Evolutionary conservation across 2,888 invertebrate genomes (phyloP).

Genomic region (Scaptomyza reducta): DNA sequence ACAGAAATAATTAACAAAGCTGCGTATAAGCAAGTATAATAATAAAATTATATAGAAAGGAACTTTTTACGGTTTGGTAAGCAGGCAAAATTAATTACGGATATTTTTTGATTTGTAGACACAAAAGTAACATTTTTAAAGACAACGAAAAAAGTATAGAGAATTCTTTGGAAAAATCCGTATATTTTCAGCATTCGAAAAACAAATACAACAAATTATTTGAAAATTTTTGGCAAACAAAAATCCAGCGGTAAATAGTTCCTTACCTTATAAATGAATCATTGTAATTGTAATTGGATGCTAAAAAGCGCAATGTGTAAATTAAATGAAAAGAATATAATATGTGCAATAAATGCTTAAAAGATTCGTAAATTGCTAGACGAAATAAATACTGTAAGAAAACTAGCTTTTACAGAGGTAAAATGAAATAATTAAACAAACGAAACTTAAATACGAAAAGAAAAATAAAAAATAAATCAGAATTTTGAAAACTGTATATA

Average conservation of each 20-base stretch:
- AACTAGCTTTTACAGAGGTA: slow-evolving; percentile 13
- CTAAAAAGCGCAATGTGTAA: slow-evolving; percentile 41
- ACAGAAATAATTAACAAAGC: not conserved
- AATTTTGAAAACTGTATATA: slow-evolving; percentile 46
- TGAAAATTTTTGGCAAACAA: slow-evolving; percentile 77
- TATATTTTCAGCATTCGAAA: slow-evolving; percentile 31
- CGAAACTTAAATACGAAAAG: slow-evolving; percentile 1
- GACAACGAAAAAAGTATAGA: slow-evolving; percentile 15
- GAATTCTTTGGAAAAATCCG: slow-evolving; percentile 15
- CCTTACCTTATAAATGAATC: slow-evolving; percentile 74
- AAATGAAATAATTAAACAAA: slow-evolving; percentile 5
- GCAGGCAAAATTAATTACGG: slow-evolving; percentile 64
- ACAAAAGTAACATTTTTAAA: slow-evolving; percentile 25
- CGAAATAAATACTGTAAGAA: not conserved
- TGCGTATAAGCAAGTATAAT: slow-evolving; percentile 26
- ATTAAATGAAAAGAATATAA: slow-evolving; percentile 23
- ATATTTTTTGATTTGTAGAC: slow-evolving; percentile 58
- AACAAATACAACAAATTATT: slow-evolving; percentile 49
- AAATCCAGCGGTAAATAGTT: slow-evolving; percentile 83
- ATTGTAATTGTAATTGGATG: slow-evolving; percentile 46
- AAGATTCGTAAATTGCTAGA: not conserved
- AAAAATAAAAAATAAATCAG: slow-evolving; percentile 22
- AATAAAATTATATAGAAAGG: slow-evolving; percentile 60
- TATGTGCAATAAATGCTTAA: slow-evolving; percentile 10
- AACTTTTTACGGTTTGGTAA: slow-evolving; percentile 79